Conservation (phyloP, 2,888 invertebrate species). For the Rhyacophila evoluta region DNA sequence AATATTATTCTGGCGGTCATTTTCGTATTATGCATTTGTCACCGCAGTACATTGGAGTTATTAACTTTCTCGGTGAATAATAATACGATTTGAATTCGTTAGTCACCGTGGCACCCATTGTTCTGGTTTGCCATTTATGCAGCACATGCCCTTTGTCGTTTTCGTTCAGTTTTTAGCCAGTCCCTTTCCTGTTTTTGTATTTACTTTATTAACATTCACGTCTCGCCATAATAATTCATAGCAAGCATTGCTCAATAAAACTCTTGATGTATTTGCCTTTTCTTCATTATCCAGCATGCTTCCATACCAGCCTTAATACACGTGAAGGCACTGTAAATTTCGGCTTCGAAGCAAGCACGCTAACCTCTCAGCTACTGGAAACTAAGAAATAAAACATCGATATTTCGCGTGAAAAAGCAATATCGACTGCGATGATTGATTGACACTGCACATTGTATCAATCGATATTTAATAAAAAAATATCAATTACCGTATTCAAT, state of each 20-base stretch:
- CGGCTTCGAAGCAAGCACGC: no score
- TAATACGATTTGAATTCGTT: not conserved
- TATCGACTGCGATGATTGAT: no score
- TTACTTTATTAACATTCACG: not conserved
- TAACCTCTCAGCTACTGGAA: no score
- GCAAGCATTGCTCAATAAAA: not conserved
- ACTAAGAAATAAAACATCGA: no score
- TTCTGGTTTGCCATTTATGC: not conserved
- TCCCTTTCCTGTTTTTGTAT: slow-evolving; percentile 8
- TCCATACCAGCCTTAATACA: no score
- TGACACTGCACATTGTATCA: no score
- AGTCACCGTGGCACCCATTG: not conserved
- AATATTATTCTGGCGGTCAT: not conserved
- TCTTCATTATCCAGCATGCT: no score
- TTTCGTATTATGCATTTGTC: not conserved
- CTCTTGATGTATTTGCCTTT: no score
- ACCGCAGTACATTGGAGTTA: not conserved
- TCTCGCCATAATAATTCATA: not conserved
- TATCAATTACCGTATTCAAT: no score
- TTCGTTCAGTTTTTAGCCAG: not conserved
- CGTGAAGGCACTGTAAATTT: not conserved
- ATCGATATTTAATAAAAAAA: no score
- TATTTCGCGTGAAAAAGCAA: no score
- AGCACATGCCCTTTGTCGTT: not conserved
- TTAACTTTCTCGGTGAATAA: not conserved